Conservation (phyloP, 2,113 vertebrate genomes). For the Maccullochella peelii region DNA sequence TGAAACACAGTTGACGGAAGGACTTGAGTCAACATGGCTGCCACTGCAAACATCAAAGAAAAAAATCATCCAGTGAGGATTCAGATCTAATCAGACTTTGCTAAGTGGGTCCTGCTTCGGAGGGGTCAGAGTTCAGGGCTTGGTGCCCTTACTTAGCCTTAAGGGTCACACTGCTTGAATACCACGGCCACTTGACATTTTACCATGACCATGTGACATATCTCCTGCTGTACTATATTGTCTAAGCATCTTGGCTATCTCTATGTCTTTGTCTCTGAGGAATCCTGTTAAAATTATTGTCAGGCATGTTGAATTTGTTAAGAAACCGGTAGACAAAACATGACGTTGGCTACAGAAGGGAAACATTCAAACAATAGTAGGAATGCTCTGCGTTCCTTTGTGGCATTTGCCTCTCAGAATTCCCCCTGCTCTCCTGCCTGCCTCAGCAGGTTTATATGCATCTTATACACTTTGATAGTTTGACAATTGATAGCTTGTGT, state of each 20-base stretch:
- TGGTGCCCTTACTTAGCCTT: conserved; percentile 23
- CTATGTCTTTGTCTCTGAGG: conserved; percentile 24
- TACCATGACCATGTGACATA: conserved; percentile 62
- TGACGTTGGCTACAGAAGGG: neutral
- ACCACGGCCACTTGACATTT: conserved; percentile 62
- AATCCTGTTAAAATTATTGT: conserved; percentile 33
- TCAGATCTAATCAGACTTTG: conserved; percentile 18
- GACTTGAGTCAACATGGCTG: neutral
- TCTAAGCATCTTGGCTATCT: conserved; percentile 13
- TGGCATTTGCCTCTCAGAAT: conserved; percentile 32
- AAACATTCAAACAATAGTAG: conserved; percentile 32
- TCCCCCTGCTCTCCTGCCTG: conserved; percentile 10
- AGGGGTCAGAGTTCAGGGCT: conserved; percentile 58
- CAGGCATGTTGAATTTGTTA: conserved; percentile 70
- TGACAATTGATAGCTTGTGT: conserved; percentile 20
- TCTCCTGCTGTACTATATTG: conserved; percentile 16
- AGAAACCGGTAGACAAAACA: conserved; percentile 57
- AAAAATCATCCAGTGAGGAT: rapidly evolving
- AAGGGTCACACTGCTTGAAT: conserved; percentile 60
- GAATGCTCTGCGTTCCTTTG: conserved; percentile 41
- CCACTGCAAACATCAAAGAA: conserved; percentile 17
- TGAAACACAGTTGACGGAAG: neutral
- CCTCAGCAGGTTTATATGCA: conserved; percentile 25
- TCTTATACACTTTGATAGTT: conserved; percentile 6
- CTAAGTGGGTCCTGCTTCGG: conserved; percentile 1